Evolutionary conservation across 2,888 invertebrate genomes (phyloP), one percentile per base, ranked within the genome.

Genomic region (Phyllotreta cruciferae): DNA sequence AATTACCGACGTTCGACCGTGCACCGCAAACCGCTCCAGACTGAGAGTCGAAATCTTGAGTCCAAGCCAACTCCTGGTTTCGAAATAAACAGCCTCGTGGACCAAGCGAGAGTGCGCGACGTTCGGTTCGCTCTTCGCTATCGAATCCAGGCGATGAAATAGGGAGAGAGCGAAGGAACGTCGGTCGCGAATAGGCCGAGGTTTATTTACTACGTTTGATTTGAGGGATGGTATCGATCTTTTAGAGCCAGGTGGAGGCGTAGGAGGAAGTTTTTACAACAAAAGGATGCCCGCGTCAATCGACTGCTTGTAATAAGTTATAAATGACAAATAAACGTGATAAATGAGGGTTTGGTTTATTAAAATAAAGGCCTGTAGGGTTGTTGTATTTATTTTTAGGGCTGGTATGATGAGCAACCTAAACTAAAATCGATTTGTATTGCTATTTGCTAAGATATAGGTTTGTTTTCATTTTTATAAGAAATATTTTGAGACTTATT

Each of bases 191-290:
- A 5, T 52, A 37, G 9, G 34, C 10, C 11, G 24, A 24, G 24
- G 1, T 24, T 24, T 4, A 24, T 13, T 9, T 8, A 3, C 38
- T 37, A 10, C 41, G 37, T 38, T 11, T 13, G 7, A n/a, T 37
- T 13, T 37, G 11, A 41, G 42, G 50, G 52, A 34, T 52, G 39
- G 10, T 58, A 58, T 58, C 58, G 58, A 58, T 58, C 11, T 35
- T n/a, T 14, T 36, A 11, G 6, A n/a, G 42, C 9, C 52, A 58
- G 13, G 58, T 58, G 52, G 58, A 24, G 36, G 14, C 8, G 14
- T 10, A 8, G 52, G 52, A 37, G 37, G 50, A 41, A 35, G 11
- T 55, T 37, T 36, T 11, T 10, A 35, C 24, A 24, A 13, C 14
- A 1, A 39, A 7, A 39, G 14, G 35, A 13, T n/a, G 13, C 35